Base-by-base conservation (phyloP, 2,888 invertebrate genomes). In the Bhutanitis thaidina region DNA sequence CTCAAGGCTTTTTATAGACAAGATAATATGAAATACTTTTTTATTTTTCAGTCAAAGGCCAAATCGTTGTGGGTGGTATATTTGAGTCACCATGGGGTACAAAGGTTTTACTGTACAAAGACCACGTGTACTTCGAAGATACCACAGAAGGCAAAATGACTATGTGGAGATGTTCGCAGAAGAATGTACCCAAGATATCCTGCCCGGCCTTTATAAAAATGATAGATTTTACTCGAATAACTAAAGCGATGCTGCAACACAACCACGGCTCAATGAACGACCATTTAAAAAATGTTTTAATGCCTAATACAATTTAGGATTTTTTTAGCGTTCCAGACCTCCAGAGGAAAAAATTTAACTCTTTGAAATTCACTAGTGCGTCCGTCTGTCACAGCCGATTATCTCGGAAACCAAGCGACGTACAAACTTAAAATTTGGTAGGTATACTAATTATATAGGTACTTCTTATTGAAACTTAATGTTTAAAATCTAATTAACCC, bases 51-150 rank as follows among this genome's bases (percentile, higher is more conserved):
- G 29, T 8, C 10, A 39, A 40, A 14, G 49, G 53, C 12, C 53
- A 60, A 40, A 39, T 49, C 1, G 60, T 74, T 2, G 70, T 76
- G 3, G 74, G 74, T 13, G 76, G 70, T 3, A 64, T 76, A 35
- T 75, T 72, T 38, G 59, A 69, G 53, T 43, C 62, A 8, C 14
- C 27, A 12, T 43, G 60, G 8, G 67, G 66, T 7, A 62, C 59
- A 10, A 66, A 65, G 37, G 49, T 75, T 1, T 52, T 75, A 13
- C 54, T 75, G 36, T 63, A 64, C 29, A 69, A 64, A 54, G 61
- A 69, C 7, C 67, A 56, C 46, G 59, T 62, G 1, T 75, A 67
- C 45, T 47, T 64, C 9, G 67, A 65, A 58, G 54, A 56, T n/a
- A 53, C 53, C 41, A 34, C 46, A 1, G 45, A 32, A 12, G 57